phyloP scores from a whole-genome alignment of 2,888 invertebrate species.

The Hyppa rectilinea region DNA sequence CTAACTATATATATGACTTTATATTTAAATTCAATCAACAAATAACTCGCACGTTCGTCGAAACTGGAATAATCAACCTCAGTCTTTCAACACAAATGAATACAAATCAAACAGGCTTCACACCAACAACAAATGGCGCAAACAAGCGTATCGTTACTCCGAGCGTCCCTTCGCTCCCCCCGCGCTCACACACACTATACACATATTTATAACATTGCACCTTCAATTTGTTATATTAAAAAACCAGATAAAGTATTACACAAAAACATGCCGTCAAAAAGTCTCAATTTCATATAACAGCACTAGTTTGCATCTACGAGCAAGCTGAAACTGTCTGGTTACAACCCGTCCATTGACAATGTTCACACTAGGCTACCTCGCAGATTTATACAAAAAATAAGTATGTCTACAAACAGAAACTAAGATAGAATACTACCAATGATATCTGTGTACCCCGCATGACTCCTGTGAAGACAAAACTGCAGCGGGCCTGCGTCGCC shows the following conservation, averaged over 20 bases:
- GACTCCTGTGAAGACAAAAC: conserved; percentile 64
- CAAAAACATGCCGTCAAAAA: conserved; percentile 83
- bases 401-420: conserved; percentile 70
- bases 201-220: conserved; percentile 89
- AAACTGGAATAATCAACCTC: conserved; percentile 90
- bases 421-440: conserved; percentile 59
- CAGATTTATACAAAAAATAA: conserved; percentile 72
- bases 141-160: conserved; percentile 74
- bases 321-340: conserved; percentile 70
- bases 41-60: conserved; percentile 89
- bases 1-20: conserved; percentile 91
- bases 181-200: conserved; percentile 72
- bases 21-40: conserved; percentile 91
- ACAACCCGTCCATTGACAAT: conserved; percentile 76
- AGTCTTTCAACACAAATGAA: conserved; percentile 89
- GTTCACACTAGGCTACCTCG: conserved; percentile 69
- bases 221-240: conserved; percentile 83
- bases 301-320: conserved; percentile 68
- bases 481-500: conserved; percentile 59
- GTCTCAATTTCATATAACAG: conserved; percentile 73
- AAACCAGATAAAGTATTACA: conserved; percentile 82
- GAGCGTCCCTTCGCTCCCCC: conserved; percentile 56
- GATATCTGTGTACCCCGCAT: conserved; percentile 69
- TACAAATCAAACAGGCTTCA: conserved; percentile 82
- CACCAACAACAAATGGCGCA: conserved; percentile 80